phyloP scores from a whole-genome alignment of 2,113 vertebrate genomes.

The Craseonycteris thonglongyai region DNA sequence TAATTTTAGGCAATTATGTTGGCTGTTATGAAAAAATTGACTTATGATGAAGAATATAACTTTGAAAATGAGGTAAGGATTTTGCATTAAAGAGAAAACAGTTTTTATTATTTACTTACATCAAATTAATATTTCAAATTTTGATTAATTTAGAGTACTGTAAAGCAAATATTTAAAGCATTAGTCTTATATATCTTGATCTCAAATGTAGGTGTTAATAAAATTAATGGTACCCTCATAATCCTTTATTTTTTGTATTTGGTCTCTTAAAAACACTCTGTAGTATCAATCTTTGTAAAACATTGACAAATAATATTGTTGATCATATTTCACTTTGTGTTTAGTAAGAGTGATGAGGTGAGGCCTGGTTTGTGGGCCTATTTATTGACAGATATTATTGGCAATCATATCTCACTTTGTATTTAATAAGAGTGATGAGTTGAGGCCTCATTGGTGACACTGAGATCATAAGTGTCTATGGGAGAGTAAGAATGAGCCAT shows the following conservation, averaged over 20 bases:
- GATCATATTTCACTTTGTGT: not conserved
- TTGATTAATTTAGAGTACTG: not conserved
- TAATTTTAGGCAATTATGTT: conserved; percentile 91
- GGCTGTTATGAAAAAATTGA: conserved; percentile 97
- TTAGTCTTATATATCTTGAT: not conserved
- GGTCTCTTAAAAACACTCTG: not conserved
- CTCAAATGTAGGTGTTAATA: not conserved
- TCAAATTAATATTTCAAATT: conserved; percentile 14
- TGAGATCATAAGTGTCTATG: not conserved
- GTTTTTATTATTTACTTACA: conserved; percentile 17
- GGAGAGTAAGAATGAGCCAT: not conserved
- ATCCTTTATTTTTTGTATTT: conserved; percentile 15
- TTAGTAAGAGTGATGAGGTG: not conserved
- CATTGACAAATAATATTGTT: not conserved
- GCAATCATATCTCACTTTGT: not conserved
- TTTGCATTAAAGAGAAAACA: not conserved
- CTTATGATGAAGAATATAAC: conserved; percentile 98
- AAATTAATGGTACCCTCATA: not conserved
- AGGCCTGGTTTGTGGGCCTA: not conserved
- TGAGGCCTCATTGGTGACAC: not conserved
- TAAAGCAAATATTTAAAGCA: not conserved
- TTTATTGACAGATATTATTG: not conserved
- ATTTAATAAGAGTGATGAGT: not conserved
- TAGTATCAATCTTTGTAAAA: not conserved
- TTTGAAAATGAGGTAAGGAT: conserved; percentile 96